phyloP scores from a whole-genome alignment of 2,888 invertebrate genomes.

The Acrobasis suavella region DNA sequence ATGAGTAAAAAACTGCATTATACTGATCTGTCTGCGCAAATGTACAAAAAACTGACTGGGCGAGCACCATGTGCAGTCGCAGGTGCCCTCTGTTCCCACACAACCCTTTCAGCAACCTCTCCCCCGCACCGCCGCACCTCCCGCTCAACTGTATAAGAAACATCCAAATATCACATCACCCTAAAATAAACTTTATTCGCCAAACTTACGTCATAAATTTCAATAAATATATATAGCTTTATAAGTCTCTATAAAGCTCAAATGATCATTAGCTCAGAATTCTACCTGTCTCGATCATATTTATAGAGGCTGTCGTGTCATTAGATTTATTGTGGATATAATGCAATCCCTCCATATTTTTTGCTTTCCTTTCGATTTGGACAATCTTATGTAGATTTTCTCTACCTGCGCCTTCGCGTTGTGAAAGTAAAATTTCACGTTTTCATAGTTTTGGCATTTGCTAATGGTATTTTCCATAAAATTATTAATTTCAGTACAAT shows the following conservation, averaged over 20 bases:
- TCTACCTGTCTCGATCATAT: constrained; percentile 79
- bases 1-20: constrained; percentile 76
- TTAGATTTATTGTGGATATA: constrained; percentile 82
- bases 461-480: constrained; percentile 1
- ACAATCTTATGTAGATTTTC: constrained; percentile 35
- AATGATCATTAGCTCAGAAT: constrained; percentile 69
- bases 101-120: constrained; percentile 80
- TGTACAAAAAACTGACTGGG: constrained; percentile 71
- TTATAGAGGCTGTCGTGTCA: constrained; percentile 81
- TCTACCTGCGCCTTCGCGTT: constrained; percentile 10
- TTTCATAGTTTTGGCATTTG: background rate
- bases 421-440: constrained; percentile 19
- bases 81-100: constrained; percentile 83
- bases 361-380: constrained; percentile 64
- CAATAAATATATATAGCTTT: constrained; percentile 20
- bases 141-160: constrained; percentile 58
- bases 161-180: constrained; percentile 35
- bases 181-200: constrained; percentile 34
- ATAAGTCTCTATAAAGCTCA: constrained; percentile 41
- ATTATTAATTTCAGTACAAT: background rate
- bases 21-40: constrained; percentile 73
- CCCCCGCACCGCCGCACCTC: constrained; percentile 55
- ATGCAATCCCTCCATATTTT: constrained; percentile 77
- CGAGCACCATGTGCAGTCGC: constrained; percentile 80
- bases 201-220: constrained; percentile 31